phyloP scores from a whole-genome alignment of 2,113 vertebrate species.

The Hassar affinis region DNA sequence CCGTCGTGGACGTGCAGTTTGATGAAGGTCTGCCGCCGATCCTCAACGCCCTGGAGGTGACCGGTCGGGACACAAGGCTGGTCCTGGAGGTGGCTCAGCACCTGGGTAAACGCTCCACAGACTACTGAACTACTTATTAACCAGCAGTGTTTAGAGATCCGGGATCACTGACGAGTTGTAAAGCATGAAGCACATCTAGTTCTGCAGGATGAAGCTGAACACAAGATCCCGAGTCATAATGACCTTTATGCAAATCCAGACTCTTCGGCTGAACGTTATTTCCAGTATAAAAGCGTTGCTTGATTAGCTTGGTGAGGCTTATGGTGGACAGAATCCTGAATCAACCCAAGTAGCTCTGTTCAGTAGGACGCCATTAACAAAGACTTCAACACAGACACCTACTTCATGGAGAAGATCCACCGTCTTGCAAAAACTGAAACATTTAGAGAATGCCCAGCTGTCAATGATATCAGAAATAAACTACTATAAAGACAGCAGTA shows the following conservation, averaged over 20 bases:
- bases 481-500: too few relatives aligned
- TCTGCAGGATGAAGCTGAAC: not conserved
- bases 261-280: not conserved
- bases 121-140: not conserved
- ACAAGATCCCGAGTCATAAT: not conserved
- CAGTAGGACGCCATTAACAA: too few relatives aligned
- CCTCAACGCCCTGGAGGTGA: constrained; percentile 91
- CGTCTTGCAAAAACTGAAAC: too few relatives aligned
- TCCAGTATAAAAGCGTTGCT: not conserved
- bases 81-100: constrained; percentile 98
- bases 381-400: too few relatives aligned
- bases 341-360: too few relatives aligned
- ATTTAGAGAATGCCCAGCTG: too few relatives aligned
- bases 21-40: constrained; percentile 94
- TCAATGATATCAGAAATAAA: too few relatives aligned
- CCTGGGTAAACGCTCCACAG: constrained; percentile 76
- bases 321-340: not conserved
- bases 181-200: too few relatives aligned
- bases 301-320: not conserved
- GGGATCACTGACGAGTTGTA: too few relatives aligned
- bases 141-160: not conserved
- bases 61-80: constrained; percentile 84
- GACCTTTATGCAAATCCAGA: not conserved
- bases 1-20: constrained; percentile 97
- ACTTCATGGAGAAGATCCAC: too few relatives aligned